Conservation (phyloP, 2,113 vertebrate species). For the Taurulus bubalis region DNA sequence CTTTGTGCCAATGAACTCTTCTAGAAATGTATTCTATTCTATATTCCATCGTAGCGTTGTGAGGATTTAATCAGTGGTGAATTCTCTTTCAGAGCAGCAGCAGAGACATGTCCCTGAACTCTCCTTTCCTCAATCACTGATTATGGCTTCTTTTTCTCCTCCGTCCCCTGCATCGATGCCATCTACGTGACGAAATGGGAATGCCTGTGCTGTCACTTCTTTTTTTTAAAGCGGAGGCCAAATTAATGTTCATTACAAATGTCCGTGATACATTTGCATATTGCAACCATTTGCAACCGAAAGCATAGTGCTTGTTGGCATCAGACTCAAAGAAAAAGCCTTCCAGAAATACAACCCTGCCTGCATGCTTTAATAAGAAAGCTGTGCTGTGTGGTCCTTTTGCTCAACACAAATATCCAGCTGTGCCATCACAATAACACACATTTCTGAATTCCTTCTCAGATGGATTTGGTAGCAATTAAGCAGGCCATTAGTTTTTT, state of each 20-base stretch:
- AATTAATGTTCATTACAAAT: conserved; percentile 26
- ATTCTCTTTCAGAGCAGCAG: conserved; percentile 5
- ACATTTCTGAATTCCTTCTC: conserved; percentile 5
- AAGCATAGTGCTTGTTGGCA: background rate
- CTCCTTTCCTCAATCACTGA: background rate
- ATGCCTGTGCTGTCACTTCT: conserved; percentile 2
- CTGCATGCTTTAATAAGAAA: conserved; percentile 13
- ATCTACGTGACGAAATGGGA: background rate
- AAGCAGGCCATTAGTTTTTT: conserved; percentile 15
- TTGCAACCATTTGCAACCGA: background rate
- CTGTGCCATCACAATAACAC: conserved; percentile 26
- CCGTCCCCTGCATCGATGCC: background rate
- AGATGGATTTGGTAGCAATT: conserved; percentile 32
- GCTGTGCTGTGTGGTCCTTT: background rate
- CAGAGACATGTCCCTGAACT: conserved; percentile 33
- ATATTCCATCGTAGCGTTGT: background rate
- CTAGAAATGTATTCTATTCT: conserved; percentile 1
- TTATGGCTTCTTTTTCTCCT: background rate
- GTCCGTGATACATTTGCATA: background rate
- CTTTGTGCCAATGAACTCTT: background rate
- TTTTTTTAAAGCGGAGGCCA: conserved; percentile 9
- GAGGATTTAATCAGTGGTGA: conserved; percentile 25
- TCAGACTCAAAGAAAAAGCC: background rate
- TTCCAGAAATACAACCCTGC: background rate
- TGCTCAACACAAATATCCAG: conserved; percentile 22